Percentiles rank a stretch among this genome's conserved stretches.
These are phyloP conservation scores for Axinella damicornis DNA, from an alignment of 37 sponge, comb jelly and placozoan genomes.

Conservation along the genomic window DNA sequence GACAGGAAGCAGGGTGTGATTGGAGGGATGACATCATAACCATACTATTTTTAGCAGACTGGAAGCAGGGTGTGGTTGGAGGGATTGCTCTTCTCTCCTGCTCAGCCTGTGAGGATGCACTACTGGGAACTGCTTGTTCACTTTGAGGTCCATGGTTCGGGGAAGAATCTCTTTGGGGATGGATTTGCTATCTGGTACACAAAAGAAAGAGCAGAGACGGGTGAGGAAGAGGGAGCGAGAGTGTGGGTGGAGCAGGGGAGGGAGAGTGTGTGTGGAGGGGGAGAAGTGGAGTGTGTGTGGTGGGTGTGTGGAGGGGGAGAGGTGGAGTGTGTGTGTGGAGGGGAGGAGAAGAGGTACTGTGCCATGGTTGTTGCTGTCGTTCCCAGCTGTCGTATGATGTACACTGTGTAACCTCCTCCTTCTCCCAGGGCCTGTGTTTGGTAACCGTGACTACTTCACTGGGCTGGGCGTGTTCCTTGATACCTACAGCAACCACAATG, in stretches of 20 bases:
- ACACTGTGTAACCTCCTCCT: neutral
- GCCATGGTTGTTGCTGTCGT: neutral
- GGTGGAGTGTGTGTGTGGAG: no score
- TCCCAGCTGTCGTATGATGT: neutral
- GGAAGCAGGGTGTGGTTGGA: no score
- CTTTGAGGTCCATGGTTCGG: conserved; percentile 91
- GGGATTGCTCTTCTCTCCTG: no score
- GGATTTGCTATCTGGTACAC: conserved; percentile 98
- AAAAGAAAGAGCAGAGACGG: conserved; percentile 70
- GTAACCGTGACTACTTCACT: conserved; percentile 89
- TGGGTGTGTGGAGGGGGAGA: no score
- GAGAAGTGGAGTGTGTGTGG: no score
- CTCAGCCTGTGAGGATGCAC: conserved; percentile 76
- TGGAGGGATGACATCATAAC: no score
- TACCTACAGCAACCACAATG: conserved; percentile 95
- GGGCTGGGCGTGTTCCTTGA: conserved; percentile 99
- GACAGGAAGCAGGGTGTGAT: no score
- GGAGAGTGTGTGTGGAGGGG: no score
- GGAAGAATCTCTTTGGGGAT: conserved; percentile 92
- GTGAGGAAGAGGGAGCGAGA: conserved; percentile 28
- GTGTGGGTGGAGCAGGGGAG: no score
- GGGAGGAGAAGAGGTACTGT: no score
- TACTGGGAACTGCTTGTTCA: conserved; percentile 95
- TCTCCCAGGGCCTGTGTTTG: conserved; percentile 83
- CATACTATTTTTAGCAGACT: no score